Conservation (phyloP, 2,888 invertebrate species). For the Autographa pulchrina region DNA sequence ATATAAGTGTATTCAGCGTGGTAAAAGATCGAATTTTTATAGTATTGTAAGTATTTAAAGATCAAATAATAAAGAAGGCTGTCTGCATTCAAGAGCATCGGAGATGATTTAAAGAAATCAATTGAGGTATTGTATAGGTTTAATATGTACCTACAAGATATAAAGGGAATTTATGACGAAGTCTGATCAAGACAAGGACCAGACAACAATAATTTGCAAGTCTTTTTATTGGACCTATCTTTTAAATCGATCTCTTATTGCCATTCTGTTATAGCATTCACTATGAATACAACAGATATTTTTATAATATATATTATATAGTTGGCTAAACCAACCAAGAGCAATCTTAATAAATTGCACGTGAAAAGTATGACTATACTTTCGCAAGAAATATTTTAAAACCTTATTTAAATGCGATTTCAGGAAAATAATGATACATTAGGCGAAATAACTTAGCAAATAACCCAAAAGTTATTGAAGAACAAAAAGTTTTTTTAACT, state of each 20-base stretch:
- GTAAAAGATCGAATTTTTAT: slow-evolving; percentile 43
- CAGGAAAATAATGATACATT: too few relatives aligned
- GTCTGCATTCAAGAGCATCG: slow-evolving; percentile 40
- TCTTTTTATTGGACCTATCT: background rate
- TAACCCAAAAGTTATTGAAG: too few relatives aligned
- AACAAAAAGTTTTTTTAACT: too few relatives aligned
- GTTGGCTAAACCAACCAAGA: too few relatives aligned
- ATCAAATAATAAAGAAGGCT: slow-evolving; percentile 48
- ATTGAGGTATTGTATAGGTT: background rate
- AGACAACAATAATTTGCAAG: background rate
- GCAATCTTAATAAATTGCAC: too few relatives aligned
- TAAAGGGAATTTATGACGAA: background rate
- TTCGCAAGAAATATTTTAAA: background rate
- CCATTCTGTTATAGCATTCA: too few relatives aligned
- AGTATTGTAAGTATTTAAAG: slow-evolving; percentile 40
- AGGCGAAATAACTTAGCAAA: too few relatives aligned
- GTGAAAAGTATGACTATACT: background rate
- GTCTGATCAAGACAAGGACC: background rate
- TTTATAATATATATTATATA: too few relatives aligned
- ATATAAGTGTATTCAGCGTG: slow-evolving; percentile 30
- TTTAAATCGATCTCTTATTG: too few relatives aligned
- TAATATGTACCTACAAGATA: background rate
- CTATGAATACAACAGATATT: too few relatives aligned
- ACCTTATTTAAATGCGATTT: too few relatives aligned
- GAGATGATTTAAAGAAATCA: slow-evolving; percentile 25